phyloP scores from a whole-genome alignment of 2,113 vertebrate genomes.

The Rhabdomys dilectus region DNA sequence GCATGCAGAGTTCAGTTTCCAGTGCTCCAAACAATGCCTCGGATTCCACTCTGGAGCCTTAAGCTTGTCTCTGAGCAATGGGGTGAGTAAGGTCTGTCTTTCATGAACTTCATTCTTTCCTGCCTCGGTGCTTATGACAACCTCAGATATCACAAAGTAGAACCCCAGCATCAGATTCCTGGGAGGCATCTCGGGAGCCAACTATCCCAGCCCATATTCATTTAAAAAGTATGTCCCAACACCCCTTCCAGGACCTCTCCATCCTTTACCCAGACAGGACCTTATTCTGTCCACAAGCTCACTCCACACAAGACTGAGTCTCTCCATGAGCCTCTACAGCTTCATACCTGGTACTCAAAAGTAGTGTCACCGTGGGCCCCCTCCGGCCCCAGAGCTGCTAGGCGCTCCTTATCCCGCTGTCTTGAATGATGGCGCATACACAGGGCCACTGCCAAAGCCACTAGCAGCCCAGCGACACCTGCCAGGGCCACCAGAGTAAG shows the following conservation, averaged over 20 bases:
- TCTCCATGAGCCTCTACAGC: background rate
- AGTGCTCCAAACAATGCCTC: background rate
- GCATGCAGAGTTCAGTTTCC: background rate
- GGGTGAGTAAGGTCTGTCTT: background rate
- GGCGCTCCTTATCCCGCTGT: constrained; percentile 93
- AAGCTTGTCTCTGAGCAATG: background rate
- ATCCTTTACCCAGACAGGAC: background rate
- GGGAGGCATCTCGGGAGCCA: background rate
- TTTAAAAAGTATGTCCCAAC: background rate
- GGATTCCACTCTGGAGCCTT: background rate
- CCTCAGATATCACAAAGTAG: background rate
- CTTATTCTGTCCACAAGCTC: background rate
- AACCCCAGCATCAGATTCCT: background rate
- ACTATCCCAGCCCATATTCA: background rate
- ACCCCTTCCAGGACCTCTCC: background rate
- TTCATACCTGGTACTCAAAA: constrained; percentile 96
- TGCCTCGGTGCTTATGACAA: background rate
- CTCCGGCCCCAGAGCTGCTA: constrained; percentile 94
- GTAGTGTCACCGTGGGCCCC: constrained; percentile 94
- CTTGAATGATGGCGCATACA: constrained; percentile 93
- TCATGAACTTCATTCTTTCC: background rate
- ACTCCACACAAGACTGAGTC: accelerated
- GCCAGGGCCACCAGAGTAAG: constrained; percentile 94
- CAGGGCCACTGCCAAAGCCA: constrained; percentile 89
- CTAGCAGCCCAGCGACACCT: constrained; percentile 91